Conservation (phyloP, 2,113 vertebrate species). For the Leptocoma aspasia region DNA sequence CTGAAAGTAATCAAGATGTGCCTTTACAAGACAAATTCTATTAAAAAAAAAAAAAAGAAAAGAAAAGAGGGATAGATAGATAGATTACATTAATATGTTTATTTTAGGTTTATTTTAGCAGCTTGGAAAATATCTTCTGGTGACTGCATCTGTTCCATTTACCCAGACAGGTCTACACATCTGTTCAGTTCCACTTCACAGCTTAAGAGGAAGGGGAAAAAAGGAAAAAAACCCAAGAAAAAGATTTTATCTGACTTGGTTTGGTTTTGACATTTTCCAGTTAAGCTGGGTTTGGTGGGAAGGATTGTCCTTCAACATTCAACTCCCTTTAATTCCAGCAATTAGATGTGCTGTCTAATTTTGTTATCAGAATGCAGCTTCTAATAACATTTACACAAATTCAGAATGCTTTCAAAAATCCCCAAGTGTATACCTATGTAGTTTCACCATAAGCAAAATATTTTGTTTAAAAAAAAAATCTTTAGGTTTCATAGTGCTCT, state of each 20-base stretch:
- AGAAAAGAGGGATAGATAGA: accelerated
- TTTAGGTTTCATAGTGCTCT: not conserved
- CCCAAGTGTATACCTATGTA: not conserved
- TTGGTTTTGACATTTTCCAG: not conserved
- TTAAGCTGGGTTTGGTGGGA: not conserved
- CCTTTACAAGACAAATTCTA: not conserved
- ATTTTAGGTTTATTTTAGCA: not conserved
- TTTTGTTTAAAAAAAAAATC: not conserved
- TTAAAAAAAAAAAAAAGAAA: not conserved
- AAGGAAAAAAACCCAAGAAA: not conserved
- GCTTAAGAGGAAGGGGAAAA: not conserved
- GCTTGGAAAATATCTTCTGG: not conserved
- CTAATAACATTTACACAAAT: not conserved
- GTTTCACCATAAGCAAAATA: not conserved
- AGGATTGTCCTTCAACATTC: not conserved
- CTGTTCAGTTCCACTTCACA: not conserved
- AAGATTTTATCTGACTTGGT: not conserved
- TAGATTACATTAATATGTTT: not conserved
- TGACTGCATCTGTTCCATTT: not conserved
- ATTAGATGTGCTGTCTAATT: not conserved
- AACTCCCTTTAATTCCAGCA: not conserved
- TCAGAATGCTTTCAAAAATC: not conserved
- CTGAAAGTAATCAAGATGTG: not conserved
- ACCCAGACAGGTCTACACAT: not conserved
- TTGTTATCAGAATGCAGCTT: not conserved